Conservation (phyloP, 2,113 vertebrate species). For the Caranx ignobilis region DNA sequence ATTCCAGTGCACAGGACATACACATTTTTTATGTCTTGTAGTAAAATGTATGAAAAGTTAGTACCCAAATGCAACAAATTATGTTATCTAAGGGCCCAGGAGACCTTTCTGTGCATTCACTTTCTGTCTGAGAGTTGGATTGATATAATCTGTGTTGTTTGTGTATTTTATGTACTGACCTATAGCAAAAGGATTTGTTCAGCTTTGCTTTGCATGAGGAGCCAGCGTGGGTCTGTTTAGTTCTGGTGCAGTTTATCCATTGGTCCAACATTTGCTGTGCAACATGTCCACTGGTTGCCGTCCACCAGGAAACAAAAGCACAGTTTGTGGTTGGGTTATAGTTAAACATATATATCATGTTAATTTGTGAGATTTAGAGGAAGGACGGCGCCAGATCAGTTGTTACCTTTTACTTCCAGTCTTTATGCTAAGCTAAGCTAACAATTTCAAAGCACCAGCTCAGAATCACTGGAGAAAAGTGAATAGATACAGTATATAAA, state of each 20-base stretch:
- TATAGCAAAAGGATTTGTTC: not conserved
- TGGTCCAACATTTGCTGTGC: not conserved
- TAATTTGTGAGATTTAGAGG: slow-evolving; percentile 28
- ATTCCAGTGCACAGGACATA: not conserved
- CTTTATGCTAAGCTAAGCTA: slow-evolving; percentile 18
- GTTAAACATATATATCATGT: not conserved
- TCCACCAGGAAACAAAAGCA: not conserved
- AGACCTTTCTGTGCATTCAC: not conserved
- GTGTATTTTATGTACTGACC: not conserved
- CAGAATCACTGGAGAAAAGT: slow-evolving; percentile 3
- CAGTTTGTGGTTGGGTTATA: not conserved
- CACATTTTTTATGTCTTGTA: not conserved
- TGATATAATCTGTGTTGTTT: not conserved
- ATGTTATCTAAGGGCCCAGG: too few relatives aligned
- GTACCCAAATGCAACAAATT: too few relatives aligned
- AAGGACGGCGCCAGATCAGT: not conserved
- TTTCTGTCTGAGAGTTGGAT: not conserved
- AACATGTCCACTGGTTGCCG: not conserved
- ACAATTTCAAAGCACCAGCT: not conserved
- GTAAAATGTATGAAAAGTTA: too few relatives aligned
- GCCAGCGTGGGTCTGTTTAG: not conserved
- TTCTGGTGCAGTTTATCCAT: too few relatives aligned
- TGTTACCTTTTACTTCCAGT: not conserved
- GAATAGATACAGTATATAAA: not conserved
- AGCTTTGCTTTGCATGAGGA: not conserved